These are phyloP conservation scores for Marcusenius ussheri DNA, from an alignment of 2,113 vertebrate species.

Conservation along the genomic window DNA sequence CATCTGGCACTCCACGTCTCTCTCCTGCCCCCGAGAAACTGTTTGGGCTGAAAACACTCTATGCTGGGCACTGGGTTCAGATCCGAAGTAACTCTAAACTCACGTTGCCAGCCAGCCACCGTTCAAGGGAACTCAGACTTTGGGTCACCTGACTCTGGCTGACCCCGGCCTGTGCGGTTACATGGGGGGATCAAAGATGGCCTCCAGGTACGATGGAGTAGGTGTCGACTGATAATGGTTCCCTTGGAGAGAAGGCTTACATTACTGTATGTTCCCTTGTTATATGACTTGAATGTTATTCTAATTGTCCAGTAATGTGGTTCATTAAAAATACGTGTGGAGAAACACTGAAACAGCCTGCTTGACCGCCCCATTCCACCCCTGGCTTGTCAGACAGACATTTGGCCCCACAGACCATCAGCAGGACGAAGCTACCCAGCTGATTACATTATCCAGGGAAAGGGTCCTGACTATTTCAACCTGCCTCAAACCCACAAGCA, in stretches of 20 bases:
- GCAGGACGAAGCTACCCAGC: not conserved
- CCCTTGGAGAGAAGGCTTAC: not conserved
- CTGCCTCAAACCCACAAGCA: not conserved
- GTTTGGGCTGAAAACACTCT: not conserved
- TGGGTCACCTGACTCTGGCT: not conserved
- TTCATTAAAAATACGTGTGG: not conserved
- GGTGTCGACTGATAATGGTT: not conserved
- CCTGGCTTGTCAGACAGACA: not conserved
- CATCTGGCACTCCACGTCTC: not conserved
- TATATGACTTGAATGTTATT: not conserved
- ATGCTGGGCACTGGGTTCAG: not conserved
- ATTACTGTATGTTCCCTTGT: not conserved
- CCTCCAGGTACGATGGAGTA: not conserved
- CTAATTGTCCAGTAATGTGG: not conserved
- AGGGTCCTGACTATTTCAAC: not conserved
- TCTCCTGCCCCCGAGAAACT: not conserved
- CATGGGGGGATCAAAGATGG: not conserved
- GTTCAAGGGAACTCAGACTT: not conserved
- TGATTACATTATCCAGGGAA: not conserved
- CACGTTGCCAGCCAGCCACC: not conserved
- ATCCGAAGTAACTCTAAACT: not conserved
- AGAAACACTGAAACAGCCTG: not conserved
- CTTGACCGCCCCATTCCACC: not conserved
- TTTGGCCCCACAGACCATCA: not conserved
- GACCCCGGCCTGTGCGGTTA: not conserved